Conservation (phyloP, 1,140 invertebrate genomes). For the Diorhabda carinulata region DNA sequence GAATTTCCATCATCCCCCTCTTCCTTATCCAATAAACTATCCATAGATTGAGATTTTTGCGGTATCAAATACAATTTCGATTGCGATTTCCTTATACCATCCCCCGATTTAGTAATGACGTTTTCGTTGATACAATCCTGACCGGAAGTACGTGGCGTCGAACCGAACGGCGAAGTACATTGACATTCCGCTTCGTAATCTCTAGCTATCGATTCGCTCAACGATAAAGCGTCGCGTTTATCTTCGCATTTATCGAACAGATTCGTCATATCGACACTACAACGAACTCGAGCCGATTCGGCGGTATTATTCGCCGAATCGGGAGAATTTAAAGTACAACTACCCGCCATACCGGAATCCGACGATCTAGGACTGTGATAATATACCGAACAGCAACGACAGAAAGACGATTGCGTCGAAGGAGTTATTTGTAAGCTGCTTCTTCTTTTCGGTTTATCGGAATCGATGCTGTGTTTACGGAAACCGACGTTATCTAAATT, state of each 20-base stretch:
- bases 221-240: constrained; percentile 39
- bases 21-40: constrained; percentile 26
- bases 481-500: constrained; percentile 36
- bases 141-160: constrained; percentile 60
- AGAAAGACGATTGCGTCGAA: constrained; percentile 45
- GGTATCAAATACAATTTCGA: constrained; percentile 34
- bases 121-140: constrained; percentile 55
- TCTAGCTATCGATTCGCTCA: constrained; percentile 61
- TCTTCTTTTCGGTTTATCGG: constrained; percentile 39
- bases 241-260: constrained; percentile 25
- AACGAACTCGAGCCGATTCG: constrained; percentile 12
- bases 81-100: constrained; percentile 49
- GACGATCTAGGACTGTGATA: constrained; percentile 65
- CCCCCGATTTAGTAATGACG: constrained; percentile 49
- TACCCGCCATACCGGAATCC: constrained; percentile 79
- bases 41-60: constrained; percentile 33
- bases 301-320: constrained; percentile 48
- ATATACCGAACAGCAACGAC: constrained; percentile 58
- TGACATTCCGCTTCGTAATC: constrained; percentile 66
- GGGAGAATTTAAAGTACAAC: constrained; percentile 66
- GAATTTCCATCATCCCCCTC: constrained; percentile 32
- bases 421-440: constrained; percentile 42
- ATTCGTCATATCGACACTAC: constrained; percentile 27
- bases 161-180: constrained; percentile 68
- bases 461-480: constrained; percentile 43